Evolutionary conservation across 2,797 vertebrate genomes (phyloP).

Genomic region (Anguilla obscura): DNA sequence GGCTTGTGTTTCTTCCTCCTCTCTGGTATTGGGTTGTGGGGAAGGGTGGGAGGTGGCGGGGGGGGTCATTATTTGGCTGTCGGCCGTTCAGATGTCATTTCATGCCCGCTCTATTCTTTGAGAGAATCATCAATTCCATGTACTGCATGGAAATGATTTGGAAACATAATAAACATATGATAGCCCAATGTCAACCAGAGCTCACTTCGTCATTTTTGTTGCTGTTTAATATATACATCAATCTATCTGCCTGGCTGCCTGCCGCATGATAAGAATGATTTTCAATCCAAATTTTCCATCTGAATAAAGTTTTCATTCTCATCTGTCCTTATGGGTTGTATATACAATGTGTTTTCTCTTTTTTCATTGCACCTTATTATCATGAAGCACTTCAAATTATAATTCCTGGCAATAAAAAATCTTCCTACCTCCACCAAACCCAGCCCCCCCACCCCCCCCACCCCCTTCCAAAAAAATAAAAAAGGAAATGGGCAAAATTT

Average conservation of each 20-base stretch:
- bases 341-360: background rate
- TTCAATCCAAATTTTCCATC: constrained; percentile 24
- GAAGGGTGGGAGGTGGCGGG: constrained; percentile 38
- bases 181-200: background rate
- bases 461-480: background rate
- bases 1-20: background rate
- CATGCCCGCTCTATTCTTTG: constrained; percentile 2
- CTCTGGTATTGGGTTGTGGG: background rate
- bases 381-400: constrained; percentile 47
- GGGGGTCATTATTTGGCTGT: constrained; percentile 11
- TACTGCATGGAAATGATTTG: constrained; percentile 14
- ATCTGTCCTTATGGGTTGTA: background rate
- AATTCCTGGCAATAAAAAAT: constrained; percentile 26
- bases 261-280: background rate
- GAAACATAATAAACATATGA: constrained; percentile 19
- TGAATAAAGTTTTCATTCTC: constrained; percentile 20
- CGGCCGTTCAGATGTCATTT: constrained; percentile 3
- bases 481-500: constrained; percentile 26
- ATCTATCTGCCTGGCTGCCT: constrained; percentile 24
- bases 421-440: background rate
- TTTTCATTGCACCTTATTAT: constrained; percentile 60
- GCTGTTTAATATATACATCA: constrained; percentile 24
- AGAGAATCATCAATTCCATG: constrained; percentile 14
- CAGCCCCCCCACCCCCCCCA: background rate
- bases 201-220: constrained; percentile 18